These are phyloP conservation scores for Discoglossus pictus DNA, from an alignment of 2,797 vertebrate genomes.

Conservation along the genomic window DNA sequence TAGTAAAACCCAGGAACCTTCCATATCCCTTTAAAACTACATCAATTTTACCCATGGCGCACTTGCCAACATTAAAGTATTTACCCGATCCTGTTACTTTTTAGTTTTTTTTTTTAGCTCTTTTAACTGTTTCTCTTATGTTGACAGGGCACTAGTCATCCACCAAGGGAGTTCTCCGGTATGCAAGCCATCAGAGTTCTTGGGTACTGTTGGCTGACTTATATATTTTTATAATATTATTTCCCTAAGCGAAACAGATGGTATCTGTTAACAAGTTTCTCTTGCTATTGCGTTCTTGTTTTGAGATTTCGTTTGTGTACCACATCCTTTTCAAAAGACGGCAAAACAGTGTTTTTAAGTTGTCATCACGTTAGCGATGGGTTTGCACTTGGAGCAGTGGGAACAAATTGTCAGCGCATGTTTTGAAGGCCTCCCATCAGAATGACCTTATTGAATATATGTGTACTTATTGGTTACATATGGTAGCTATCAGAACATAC, in stretches of 20 bases:
- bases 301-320: constrained; percentile 31
- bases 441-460: background rate
- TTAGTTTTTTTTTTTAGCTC: no score
- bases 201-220: constrained; percentile 8
- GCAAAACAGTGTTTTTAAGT: constrained; percentile 11
- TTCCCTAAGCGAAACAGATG: constrained; percentile 31
- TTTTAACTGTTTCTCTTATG: no score
- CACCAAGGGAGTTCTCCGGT: background rate
- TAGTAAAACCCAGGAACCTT: no score
- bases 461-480: constrained; percentile 16
- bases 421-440: background rate
- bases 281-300: constrained; percentile 18
- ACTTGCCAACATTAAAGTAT: no score
- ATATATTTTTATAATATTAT: constrained; percentile 6
- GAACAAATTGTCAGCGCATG: background rate
- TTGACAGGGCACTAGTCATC: no score
- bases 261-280: constrained; percentile 20
- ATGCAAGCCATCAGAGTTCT: background rate
- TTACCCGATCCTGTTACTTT: no score
- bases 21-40: no score
- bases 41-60: no score
- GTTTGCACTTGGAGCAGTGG: background rate
- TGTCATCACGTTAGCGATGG: constrained; percentile 16
- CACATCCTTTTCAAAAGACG: constrained; percentile 14
- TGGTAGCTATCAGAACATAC: constrained; percentile 26